Evolutionary conservation across 2,113 vertebrate species (phyloP).

Genomic region (Hyperopisus bebe): DNA sequence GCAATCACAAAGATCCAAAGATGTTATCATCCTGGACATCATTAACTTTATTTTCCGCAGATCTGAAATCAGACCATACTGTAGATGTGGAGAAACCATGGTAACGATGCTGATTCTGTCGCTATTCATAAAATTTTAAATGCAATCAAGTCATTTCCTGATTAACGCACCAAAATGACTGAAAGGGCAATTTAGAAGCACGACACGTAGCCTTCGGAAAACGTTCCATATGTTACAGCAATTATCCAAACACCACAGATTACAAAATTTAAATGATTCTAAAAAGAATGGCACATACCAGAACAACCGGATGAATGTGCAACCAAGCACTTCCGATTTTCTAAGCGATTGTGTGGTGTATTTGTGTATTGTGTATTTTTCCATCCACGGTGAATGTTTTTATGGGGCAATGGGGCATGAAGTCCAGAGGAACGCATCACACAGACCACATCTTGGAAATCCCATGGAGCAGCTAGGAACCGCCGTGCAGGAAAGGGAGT

Average conservation of each 20-base stretch:
- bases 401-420: background rate
- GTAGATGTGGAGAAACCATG: background rate
- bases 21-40: background rate
- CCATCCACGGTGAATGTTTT: background rate
- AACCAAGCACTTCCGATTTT: background rate
- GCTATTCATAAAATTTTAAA: background rate
- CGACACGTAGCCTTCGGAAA: background rate
- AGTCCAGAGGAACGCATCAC: background rate
- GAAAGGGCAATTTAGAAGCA: background rate
- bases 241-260: background rate
- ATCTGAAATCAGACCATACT: background rate
- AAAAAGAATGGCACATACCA: background rate
- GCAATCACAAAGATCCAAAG: background rate
- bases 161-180: background rate
- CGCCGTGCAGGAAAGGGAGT: background rate
- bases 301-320: background rate
- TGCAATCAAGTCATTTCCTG: constrained; percentile 7
- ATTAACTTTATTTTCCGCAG: background rate
- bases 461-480: background rate
- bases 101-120: background rate
- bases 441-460: background rate
- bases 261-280: background rate
- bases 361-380: background rate
- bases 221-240: background rate
- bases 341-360: background rate